Conservation (phyloP, 2,888 invertebrate genomes). For the Oeneis ivallda region DNA sequence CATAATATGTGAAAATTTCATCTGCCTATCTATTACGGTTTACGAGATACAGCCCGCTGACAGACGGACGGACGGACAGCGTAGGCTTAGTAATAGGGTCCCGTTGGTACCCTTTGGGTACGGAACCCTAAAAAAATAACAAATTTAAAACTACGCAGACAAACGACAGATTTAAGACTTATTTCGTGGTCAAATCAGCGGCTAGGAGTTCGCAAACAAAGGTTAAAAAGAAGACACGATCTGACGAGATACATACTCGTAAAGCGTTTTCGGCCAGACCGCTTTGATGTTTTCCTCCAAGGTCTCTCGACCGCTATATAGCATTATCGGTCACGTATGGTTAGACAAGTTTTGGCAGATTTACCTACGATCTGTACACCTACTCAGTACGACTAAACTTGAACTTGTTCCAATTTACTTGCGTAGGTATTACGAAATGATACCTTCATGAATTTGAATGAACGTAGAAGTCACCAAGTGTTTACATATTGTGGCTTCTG, state of each 20-base stretch:
- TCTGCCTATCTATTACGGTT: too few relatives aligned
- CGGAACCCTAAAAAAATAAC: too few relatives aligned
- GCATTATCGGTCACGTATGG: constrained; percentile 31
- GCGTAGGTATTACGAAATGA: background rate
- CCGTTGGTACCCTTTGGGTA: too few relatives aligned
- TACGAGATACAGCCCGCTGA: too few relatives aligned
- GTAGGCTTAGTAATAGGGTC: too few relatives aligned
- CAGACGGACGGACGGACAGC: too few relatives aligned
- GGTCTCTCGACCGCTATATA: constrained; percentile 19
- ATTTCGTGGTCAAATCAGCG: background rate
- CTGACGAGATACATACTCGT: constrained; percentile 17
- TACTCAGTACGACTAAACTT: constrained; percentile 13
- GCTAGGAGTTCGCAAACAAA: background rate
- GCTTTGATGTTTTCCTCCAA: constrained; percentile 27
- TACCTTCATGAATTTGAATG: too few relatives aligned
- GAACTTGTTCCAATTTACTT: background rate
- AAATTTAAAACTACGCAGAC: too few relatives aligned
- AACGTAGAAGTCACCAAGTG: too few relatives aligned
- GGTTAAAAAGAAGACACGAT: constrained; percentile 21
- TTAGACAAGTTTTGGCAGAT: constrained; percentile 25
- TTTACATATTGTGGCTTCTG: too few relatives aligned
- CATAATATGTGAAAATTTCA: too few relatives aligned
- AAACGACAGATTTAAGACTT: too few relatives aligned
- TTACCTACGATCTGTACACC: constrained; percentile 21
- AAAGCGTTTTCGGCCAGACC: constrained; percentile 26